Evolutionary conservation across 1,140 invertebrate species (phyloP).

Genomic region (Sarcophaga peregrina): DNA sequence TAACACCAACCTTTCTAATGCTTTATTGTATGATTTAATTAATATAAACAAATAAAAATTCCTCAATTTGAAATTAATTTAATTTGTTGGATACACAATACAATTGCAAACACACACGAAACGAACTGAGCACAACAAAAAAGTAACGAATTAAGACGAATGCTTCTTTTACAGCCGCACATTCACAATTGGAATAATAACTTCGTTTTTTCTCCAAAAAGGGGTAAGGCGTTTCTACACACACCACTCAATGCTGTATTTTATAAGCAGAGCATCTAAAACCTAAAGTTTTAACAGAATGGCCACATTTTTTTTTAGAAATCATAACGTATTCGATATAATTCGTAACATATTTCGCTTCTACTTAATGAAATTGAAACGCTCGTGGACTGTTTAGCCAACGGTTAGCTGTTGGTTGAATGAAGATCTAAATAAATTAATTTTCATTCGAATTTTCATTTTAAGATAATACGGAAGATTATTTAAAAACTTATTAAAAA

Average conservation of each 20-base stretch:
- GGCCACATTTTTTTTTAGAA: too few relatives aligned
- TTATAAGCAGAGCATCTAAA: not conserved
- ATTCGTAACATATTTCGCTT: too few relatives aligned
- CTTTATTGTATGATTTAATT: not conserved
- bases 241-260: not conserved
- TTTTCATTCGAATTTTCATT: too few relatives aligned
- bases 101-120: conserved; percentile 33
- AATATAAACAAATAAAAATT: too few relatives aligned
- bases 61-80: conserved; percentile 26
- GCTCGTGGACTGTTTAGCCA: too few relatives aligned
- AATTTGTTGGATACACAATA: conserved; percentile 35
- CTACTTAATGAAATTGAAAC: too few relatives aligned
- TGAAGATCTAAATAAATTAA: too few relatives aligned
- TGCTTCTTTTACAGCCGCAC: not conserved
- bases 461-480: too few relatives aligned
- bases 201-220: not conserved
- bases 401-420: too few relatives aligned
- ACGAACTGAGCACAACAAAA: conserved; percentile 42
- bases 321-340: too few relatives aligned
- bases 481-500: not conserved
- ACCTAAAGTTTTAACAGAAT: not conserved
- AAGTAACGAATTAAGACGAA: conserved; percentile 43
- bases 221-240: conserved; percentile 2
- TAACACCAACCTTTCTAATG: not conserved
- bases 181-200: not conserved